phyloP scores from a whole-genome alignment of 2,113 vertebrate genomes.

The Plectropomus leopardus region DNA sequence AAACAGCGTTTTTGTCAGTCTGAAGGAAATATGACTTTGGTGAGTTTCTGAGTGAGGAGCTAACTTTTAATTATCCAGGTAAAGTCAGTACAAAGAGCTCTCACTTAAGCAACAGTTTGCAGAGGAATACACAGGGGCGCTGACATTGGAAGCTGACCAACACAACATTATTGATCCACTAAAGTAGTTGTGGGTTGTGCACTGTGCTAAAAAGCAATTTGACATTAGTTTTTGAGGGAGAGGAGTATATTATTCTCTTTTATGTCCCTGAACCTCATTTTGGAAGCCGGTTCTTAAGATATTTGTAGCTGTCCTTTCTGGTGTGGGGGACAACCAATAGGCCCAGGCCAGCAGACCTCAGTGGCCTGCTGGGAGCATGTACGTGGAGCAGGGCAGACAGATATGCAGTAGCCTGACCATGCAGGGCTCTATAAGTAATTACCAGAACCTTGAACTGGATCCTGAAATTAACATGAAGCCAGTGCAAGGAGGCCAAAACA shows the following conservation, averaged over 20 bases:
- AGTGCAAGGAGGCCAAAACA: too few relatives aligned
- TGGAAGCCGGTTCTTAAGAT: background rate
- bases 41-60: constrained; percentile 1
- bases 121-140: background rate
- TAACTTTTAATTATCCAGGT: constrained; percentile 27
- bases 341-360: too few relatives aligned
- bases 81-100: constrained; percentile 19
- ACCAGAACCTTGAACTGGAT: too few relatives aligned
- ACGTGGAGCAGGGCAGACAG: too few relatives aligned
- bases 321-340: too few relatives aligned
- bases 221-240: constrained; percentile 19
- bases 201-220: constrained; percentile 1
- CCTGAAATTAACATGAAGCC: too few relatives aligned
- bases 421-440: too few relatives aligned
- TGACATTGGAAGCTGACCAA: constrained; percentile 2
- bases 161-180: constrained; percentile 21
- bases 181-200: background rate
- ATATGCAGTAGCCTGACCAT: too few relatives aligned
- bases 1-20: constrained; percentile 5
- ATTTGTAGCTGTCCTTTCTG: too few relatives aligned
- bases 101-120: constrained; percentile 8
- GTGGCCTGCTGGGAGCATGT: too few relatives aligned
- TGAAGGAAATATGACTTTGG: background rate
- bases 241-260: background rate
- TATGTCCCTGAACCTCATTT: background rate